These are phyloP conservation scores for Dinomys branickii DNA, from an alignment of 2,113 vertebrate species.

Conservation along the genomic window DNA sequence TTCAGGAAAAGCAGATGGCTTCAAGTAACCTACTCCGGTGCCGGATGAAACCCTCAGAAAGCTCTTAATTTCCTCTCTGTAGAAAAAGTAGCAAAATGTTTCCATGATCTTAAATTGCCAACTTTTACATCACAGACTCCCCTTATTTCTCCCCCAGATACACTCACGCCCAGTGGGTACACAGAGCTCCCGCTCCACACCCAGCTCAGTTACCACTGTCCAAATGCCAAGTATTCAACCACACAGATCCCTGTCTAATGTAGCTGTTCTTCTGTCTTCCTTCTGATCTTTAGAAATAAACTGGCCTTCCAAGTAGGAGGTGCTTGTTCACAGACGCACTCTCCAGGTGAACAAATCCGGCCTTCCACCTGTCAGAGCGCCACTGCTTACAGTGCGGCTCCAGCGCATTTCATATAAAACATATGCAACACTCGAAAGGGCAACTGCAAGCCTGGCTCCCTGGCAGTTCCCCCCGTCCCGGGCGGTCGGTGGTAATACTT, in stretches of 20 bases:
- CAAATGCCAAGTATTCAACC: background rate
- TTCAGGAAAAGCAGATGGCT: background rate
- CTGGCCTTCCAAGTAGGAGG: background rate
- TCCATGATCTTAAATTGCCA: background rate
- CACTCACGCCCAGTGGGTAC: background rate
- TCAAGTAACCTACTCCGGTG: background rate
- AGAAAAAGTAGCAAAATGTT: background rate
- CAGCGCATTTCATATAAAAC: background rate
- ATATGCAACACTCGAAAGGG: background rate
- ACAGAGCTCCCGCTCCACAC: background rate
- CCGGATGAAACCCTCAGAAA: background rate
- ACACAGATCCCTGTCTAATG: background rate
- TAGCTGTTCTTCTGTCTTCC: background rate
- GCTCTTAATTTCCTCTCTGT: background rate
- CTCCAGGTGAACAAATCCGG: background rate
- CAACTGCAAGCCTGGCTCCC: background rate
- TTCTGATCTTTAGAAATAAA: background rate
- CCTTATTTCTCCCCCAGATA: background rate
- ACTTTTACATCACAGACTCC: background rate
- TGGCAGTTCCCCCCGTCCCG: background rate
- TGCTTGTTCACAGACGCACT: background rate
- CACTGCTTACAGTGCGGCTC: background rate
- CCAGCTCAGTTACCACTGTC: background rate
- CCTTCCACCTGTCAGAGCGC: background rate
- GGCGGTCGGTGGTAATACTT: background rate